A percentile compares a stretch with the other conserved stretches of the same genome.
Conservation (phyloP, 2,113 vertebrate species). For the Mesembrinibis cayennensis region DNA sequence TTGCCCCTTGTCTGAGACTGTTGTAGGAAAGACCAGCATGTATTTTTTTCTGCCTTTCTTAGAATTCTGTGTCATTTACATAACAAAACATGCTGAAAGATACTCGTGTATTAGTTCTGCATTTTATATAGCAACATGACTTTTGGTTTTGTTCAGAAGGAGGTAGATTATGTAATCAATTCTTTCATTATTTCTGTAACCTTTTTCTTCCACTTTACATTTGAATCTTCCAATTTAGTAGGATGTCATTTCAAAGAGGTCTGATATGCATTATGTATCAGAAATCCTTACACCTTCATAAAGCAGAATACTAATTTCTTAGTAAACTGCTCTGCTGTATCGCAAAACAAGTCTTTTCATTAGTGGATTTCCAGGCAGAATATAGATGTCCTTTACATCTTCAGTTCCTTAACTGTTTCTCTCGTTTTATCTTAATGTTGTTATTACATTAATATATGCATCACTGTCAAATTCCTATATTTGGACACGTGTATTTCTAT, state of each 20-base stretch:
- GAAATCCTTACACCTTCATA: conserved; percentile 30
- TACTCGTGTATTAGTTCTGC: not conserved
- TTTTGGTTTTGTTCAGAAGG: conserved; percentile 46
- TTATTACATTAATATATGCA: not conserved
- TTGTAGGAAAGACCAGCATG: not conserved
- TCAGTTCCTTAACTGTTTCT: not conserved
- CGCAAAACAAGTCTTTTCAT: not conserved
- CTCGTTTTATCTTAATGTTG: not conserved
- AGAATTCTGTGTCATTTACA: not conserved
- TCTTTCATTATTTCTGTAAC: conserved; percentile 58
- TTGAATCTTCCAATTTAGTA: conserved; percentile 49
- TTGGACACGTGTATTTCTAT: not conserved
- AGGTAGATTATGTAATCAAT: conserved; percentile 59
- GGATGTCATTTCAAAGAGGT: conserved; percentile 34
- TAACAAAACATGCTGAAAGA: not conserved
- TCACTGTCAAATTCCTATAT: not conserved
- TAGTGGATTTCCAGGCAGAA: not conserved
- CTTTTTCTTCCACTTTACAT: conserved; percentile 57
- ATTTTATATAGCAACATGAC: conserved; percentile 20
- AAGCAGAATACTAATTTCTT: conserved; percentile 52
- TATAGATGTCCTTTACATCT: not conserved
- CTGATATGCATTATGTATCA: conserved; percentile 56
- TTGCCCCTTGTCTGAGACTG: not conserved
- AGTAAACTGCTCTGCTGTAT: conserved; percentile 20
- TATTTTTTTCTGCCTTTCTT: not conserved